These are phyloP conservation scores for Trissolcus japonicus DNA, from an alignment of 2,888 invertebrate species.

Conservation along the genomic window DNA sequence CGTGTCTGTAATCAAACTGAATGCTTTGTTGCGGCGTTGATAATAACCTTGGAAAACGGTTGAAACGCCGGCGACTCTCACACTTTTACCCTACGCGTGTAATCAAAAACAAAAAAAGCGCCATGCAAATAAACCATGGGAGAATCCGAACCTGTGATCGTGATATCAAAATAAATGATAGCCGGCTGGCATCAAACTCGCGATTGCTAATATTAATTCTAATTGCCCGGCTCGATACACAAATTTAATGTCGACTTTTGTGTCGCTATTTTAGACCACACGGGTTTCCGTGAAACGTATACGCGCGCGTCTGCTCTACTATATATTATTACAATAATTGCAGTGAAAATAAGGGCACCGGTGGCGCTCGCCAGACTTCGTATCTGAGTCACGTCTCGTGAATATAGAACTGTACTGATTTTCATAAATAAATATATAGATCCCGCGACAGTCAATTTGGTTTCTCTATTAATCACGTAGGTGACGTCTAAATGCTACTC, in stretches of 20 bases:
- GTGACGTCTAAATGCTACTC: conserved; percentile 1
- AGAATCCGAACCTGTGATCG: conserved; percentile 3
- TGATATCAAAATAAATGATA: conserved; percentile 2
- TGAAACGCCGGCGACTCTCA: neutral
- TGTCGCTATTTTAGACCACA: conserved; percentile 27
- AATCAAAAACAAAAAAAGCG: neutral
- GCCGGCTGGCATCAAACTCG: neutral
- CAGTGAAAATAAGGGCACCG: conserved; percentile 45
- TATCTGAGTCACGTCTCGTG: conserved; percentile 47
- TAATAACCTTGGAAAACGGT: conserved; percentile 29
- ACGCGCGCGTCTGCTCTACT: conserved; percentile 6
- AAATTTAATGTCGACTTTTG: conserved; percentile 19
- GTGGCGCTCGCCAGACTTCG: conserved; percentile 34
- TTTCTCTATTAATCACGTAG: conserved; percentile 20
- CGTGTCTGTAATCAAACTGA: conserved; percentile 34
- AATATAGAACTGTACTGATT: conserved; percentile 45
- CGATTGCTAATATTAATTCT: conserved; percentile 1
- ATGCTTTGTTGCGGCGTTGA: conserved; percentile 28
- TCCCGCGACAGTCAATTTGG: conserved; percentile 12
- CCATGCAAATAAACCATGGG: conserved; percentile 7
- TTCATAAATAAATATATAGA: conserved; percentile 51
- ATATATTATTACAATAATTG: conserved; percentile 49
- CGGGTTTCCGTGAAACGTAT: conserved; percentile 28
- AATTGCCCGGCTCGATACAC: conserved; percentile 6
- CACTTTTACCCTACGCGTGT: conserved; percentile 11